phyloP scores from a whole-genome alignment of 2,113 vertebrate genomes.

The Chionodraco myersi region DNA sequence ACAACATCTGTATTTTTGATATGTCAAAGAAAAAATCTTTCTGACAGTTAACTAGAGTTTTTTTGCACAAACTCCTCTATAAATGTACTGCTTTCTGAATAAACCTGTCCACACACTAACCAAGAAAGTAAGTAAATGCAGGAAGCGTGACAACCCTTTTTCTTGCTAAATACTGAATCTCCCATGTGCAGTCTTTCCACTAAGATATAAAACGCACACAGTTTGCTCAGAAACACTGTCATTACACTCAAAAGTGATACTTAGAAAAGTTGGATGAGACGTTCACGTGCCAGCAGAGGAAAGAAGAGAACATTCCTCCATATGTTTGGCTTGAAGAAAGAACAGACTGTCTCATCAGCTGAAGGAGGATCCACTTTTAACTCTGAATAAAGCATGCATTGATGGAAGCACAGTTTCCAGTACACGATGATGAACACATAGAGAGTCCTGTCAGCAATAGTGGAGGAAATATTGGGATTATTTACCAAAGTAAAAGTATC shows the following conservation, averaged over 20 bases:
- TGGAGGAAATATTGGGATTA: too few species aligned
- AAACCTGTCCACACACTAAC: slow-evolving; percentile 44
- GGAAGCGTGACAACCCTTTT: slow-evolving; percentile 16
- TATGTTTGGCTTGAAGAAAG: slow-evolving; percentile 48
- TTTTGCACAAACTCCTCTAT: too few species aligned
- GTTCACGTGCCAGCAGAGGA: slow-evolving; percentile 62
- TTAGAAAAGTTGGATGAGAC: slow-evolving; percentile 70
- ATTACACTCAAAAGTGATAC: slow-evolving; percentile 73
- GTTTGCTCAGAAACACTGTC: slow-evolving; percentile 65
- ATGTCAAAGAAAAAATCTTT: slow-evolving; percentile 40
- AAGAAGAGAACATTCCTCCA: slow-evolving; percentile 59
- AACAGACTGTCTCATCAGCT: slow-evolving; percentile 38
- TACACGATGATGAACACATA: too few species aligned
- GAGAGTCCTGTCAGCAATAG: too few species aligned
- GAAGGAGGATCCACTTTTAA: slow-evolving; percentile 24
- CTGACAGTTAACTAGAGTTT: slow-evolving; percentile 33
- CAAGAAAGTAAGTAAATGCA: slow-evolving; percentile 37
- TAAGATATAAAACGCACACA: slow-evolving; percentile 65
- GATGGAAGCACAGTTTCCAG: background rate
- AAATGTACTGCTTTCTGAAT: slow-evolving; percentile 36
- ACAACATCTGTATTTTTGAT: background rate
- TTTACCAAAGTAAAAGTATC: too few species aligned
- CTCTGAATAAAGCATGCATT: background rate
- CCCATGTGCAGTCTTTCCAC: slow-evolving; percentile 47
- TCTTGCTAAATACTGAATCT: slow-evolving; percentile 43